Evolutionary conservation across 2,797 vertebrate species (phyloP).

Genomic region (Syngnathus acus): DNA sequence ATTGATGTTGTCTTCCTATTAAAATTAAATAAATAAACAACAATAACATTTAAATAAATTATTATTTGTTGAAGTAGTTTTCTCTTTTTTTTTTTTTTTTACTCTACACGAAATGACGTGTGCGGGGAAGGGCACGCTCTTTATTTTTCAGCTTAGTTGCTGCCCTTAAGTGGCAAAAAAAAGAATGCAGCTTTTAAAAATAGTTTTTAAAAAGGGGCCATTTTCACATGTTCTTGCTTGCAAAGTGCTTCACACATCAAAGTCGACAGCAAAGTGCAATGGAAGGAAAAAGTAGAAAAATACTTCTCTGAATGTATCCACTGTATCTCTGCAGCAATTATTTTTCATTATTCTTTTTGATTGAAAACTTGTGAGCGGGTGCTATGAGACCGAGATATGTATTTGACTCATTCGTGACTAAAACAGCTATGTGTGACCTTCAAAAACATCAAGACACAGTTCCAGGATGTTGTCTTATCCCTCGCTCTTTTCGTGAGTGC

Average conservation of each 20-base stretch:
- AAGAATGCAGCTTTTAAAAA: neutral
- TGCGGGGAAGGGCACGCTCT: neutral
- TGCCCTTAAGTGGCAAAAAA: neutral
- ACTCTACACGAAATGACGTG: slow-evolving; percentile 10
- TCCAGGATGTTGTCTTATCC: slow-evolving; percentile 42
- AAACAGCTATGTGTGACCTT: slow-evolving; percentile 53
- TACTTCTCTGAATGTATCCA: slow-evolving; percentile 59
- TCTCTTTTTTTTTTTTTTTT: neutral
- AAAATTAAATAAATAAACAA: neutral
- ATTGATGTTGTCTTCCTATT: too few species aligned
- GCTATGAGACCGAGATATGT: slow-evolving; percentile 13
- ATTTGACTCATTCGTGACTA: slow-evolving; percentile 48
- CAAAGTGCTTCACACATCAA: slow-evolving; percentile 46
- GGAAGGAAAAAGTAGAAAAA: slow-evolving; percentile 66
- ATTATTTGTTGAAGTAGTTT: neutral
- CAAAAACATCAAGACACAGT: slow-evolving; percentile 65
- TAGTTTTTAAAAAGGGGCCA: too few species aligned
- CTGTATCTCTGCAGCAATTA: slow-evolving; percentile 55
- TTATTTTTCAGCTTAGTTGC: neutral
- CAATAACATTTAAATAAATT: neutral
- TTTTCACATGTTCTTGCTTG: neutral
- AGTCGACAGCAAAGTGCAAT: slow-evolving; percentile 65
- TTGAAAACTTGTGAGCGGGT: slow-evolving; percentile 36
- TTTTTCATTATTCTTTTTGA: slow-evolving; percentile 29
- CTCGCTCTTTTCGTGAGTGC: slow-evolving; percentile 55